phyloP scores from a whole-genome alignment of 1,140 invertebrate genomes.

The Zophobas atratus region DNA sequence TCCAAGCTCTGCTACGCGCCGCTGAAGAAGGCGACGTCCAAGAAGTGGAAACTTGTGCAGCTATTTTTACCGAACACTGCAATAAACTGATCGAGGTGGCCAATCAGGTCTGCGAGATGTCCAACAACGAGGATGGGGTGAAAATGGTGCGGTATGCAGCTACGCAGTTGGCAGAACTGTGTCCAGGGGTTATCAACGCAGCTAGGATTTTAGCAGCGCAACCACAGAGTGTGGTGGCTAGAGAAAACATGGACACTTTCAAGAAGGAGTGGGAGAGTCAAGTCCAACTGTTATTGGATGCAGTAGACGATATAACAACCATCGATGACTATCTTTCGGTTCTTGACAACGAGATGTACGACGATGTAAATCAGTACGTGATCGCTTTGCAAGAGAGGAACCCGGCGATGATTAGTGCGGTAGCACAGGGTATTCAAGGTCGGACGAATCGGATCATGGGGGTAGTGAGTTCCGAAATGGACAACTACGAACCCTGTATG shows the following conservation, averaged over 20 bases:
- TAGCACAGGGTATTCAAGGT: conserved; percentile 95
- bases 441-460: conserved; percentile 94
- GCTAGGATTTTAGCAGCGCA: conserved; percentile 92
- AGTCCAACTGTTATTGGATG: conserved; percentile 95
- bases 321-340: conserved; percentile 99
- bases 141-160: conserved; percentile 99
- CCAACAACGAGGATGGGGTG: conserved; percentile 97
- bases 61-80: conserved; percentile 95
- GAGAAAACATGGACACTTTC: conserved; percentile 98
- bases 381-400: conserved; percentile 91
- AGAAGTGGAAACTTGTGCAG: conserved; percentile 90
- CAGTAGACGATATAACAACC: conserved; percentile 98
- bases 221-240: conserved; percentile 92
- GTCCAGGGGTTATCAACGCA: conserved; percentile 98
- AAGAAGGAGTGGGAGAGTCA: conserved; percentile 95
- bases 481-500: conserved; percentile 96
- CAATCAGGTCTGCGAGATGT: conserved; percentile 98
- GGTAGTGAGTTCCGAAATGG: conserved; percentile 98
- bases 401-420: conserved; percentile 82
- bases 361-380: conserved; percentile 99
- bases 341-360: conserved; percentile 97
- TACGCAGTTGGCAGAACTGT: conserved; percentile 93
- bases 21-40: conserved; percentile 95
- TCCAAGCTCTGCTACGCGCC: conserved; percentile 95
- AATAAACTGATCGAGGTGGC: conserved; percentile 98